These are phyloP conservation scores for Rambutsinella grinnellia DNA, from an alignment of 2,888 invertebrate genomes.

Conservation along the genomic window DNA sequence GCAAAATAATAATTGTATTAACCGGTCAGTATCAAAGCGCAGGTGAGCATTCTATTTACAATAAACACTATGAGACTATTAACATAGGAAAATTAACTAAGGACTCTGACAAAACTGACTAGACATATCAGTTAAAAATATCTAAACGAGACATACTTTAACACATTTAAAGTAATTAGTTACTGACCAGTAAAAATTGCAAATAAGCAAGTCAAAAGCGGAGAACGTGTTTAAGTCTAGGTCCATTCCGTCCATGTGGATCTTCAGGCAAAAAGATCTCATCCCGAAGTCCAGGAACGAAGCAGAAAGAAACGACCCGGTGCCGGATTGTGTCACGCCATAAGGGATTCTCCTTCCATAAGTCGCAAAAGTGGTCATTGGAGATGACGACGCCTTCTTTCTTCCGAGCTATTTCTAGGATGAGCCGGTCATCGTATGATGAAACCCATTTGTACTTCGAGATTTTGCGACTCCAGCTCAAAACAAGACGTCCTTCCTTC, in stretches of 20 bases:
- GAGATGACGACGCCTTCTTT: conserved; percentile 19
- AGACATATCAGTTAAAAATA: no score
- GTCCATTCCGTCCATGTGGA: conserved; percentile 20
- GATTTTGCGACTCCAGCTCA: not conserved
- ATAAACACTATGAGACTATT: no score
- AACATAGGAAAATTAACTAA: no score
- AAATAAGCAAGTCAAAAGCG: no score
- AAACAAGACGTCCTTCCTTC: not conserved
- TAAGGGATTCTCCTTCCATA: not conserved
- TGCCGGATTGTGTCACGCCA: conserved; percentile 15
- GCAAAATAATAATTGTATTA: no score
- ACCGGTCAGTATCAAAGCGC: no score
- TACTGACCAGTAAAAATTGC: no score
- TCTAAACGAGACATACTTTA: no score
- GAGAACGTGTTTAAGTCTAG: conserved; percentile 15
- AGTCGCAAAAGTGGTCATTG: conserved; percentile 21
- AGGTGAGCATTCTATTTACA: no score
- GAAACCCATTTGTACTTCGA: conserved; percentile 1
- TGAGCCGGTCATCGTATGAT: conserved; percentile 34
- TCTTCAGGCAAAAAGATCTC: conserved; percentile 17
- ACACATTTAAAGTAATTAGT: no score
- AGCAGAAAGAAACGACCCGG: conserved; percentile 3
- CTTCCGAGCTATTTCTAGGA: conserved; percentile 9
- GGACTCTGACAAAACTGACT: no score
- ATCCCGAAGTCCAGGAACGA: conserved; percentile 1